Conservation (phyloP, 1,140 invertebrate species). For the Ericerus pela region DNA sequence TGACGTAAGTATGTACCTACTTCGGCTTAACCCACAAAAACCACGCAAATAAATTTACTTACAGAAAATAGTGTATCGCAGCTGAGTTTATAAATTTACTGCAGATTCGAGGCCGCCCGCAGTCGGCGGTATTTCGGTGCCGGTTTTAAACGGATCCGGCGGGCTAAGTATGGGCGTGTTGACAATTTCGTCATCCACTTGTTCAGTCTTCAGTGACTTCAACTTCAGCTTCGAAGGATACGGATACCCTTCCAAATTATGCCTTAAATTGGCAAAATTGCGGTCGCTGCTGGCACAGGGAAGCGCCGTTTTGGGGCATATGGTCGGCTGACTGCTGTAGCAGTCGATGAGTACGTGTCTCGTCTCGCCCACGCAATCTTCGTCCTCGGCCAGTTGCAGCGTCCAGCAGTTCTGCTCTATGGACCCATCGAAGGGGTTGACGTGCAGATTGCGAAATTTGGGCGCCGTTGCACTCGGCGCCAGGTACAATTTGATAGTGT, state of each 20-base stretch:
- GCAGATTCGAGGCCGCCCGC: too few relatives aligned
- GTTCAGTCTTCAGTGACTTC: neutral
- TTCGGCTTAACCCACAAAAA: too few relatives aligned
- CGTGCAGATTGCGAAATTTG: neutral
- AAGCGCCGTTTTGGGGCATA: too few relatives aligned
- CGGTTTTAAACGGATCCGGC: conserved; percentile 8
- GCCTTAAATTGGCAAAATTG: neutral
- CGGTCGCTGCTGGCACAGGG: neutral
- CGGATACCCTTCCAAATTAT: conserved; percentile 9
- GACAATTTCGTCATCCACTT: neutral
- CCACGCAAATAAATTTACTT: too few relatives aligned
- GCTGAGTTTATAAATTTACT: too few relatives aligned
- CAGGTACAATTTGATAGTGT: neutral
- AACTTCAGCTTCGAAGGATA: conserved; percentile 2
- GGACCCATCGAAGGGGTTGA: conserved; percentile 1
- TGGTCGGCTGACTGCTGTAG: neutral
- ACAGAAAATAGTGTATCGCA: too few relatives aligned
- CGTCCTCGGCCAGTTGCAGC: neutral
- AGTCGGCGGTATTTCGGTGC: too few relatives aligned
- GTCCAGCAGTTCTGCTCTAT: conserved; percentile 5
- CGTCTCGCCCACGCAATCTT: too few relatives aligned
- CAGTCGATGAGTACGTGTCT: neutral
- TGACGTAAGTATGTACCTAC: too few relatives aligned
- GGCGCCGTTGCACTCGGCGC: neutral
- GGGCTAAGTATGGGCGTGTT: conserved; percentile 3